Percentiles rank a stretch among this genome's conserved stretches.
Conservation (phyloP, 2,797 vertebrate genomes). For the Catamblyrhynchus diadema region DNA sequence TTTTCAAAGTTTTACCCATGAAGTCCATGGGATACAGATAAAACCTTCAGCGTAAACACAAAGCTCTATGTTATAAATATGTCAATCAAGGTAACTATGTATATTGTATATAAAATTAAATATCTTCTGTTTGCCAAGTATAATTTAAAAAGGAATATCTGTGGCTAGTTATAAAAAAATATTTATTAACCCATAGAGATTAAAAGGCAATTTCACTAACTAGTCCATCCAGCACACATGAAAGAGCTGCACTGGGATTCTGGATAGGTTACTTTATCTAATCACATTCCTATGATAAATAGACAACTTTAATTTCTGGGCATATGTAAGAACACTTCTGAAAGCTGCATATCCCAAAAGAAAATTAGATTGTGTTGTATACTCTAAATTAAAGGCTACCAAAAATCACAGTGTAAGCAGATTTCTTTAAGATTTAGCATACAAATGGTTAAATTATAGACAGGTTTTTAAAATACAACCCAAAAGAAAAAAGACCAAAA, state of each 20-base stretch:
- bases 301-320: conserved; percentile 32
- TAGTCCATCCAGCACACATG: background rate
- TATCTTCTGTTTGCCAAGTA: conserved; percentile 63
- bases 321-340: conserved; percentile 36
- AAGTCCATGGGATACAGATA: conserved; percentile 26
- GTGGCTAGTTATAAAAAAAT: conserved; percentile 49
- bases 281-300: conserved; percentile 35
- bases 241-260: background rate
- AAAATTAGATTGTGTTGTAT: conserved; percentile 10
- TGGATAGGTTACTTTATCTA: background rate
- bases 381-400: conserved; percentile 29
- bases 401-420: conserved; percentile 53
- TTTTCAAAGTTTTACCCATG: background rate
- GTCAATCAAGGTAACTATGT: conserved; percentile 58
- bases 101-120: conserved; percentile 64
- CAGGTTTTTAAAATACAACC: background rate
- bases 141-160: conserved; percentile 64
- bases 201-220: conserved; percentile 47
- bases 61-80: conserved; percentile 64
- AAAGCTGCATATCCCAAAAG: conserved; percentile 31
- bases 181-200: conserved; percentile 43
- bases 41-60: conserved; percentile 52
- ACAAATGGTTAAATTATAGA: conserved; percentile 13
- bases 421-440: background rate
- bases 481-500: background rate